These are phyloP conservation scores for Poecilia latipinna DNA, from an alignment of 2,113 vertebrate species.

Conservation along the genomic window DNA sequence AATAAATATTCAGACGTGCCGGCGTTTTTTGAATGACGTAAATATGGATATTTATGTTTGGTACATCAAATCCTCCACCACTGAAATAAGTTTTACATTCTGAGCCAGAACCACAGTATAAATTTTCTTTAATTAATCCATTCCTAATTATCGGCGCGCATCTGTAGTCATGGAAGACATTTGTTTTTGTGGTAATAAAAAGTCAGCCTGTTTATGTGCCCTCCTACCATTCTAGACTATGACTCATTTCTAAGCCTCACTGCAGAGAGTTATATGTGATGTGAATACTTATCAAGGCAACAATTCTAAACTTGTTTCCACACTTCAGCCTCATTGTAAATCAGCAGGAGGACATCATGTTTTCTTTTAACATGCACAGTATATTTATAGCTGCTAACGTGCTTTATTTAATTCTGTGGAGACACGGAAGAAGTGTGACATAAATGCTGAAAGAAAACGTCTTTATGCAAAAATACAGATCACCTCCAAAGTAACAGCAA, in stretches of 20 bases:
- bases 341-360: constrained; percentile 17
- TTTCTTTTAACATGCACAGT: constrained; percentile 25
- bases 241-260: constrained; percentile 80
- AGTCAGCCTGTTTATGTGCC: constrained; percentile 76
- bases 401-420: not conserved
- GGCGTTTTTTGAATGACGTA: not conserved
- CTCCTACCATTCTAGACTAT: constrained; percentile 78
- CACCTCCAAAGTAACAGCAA: not conserved
- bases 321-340: constrained; percentile 53
- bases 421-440: not conserved
- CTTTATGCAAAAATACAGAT: not conserved
- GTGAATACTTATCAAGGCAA: constrained; percentile 78
- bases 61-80: constrained; percentile 6
- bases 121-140: constrained; percentile 48
- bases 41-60: not conserved
- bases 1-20: not conserved
- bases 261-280: constrained; percentile 78
- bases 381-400: not conserved
- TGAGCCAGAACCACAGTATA: constrained; percentile 2
- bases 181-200: constrained; percentile 75
- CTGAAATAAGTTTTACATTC: constrained; percentile 1
- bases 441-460: constrained; percentile 5
- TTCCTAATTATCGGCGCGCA: constrained; percentile 50
- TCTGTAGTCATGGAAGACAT: constrained; percentile 51
- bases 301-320: constrained; percentile 69